Base-by-base conservation (phyloP, 2,888 invertebrate species). In the Mythimna vitellina region DNA sequence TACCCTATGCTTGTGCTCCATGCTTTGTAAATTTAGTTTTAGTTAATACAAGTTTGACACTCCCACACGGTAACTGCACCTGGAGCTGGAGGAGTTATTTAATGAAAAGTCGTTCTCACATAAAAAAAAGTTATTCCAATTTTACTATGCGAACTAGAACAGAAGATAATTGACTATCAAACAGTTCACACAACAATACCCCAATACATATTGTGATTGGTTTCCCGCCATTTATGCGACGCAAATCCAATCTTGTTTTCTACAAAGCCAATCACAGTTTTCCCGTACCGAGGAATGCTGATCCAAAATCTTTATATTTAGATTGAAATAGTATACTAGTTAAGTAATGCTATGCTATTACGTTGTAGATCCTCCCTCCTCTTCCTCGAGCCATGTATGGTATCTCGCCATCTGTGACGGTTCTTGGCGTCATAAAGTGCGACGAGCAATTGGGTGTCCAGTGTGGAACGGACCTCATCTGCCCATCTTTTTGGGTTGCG, bases 181-280 rank as follows among this genome's bases (percentile, higher is more conserved):
- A 61, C 65, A 56, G 22, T 53, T 80, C 56, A 22, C 54, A 65
- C 22, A 54, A 80, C 61, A 76, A 75, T 65, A 80, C 58, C 10
- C 51, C 22, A 49, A 57, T 38, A 73, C 51, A 49, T 20, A 25
- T 53, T 57, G 62, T 20, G 66, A 77, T 81, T 81, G 81, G 58
- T 20, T 66, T 32, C 46, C 53, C 49, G 8, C 61, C 75, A 1
- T 66, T 65, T 76, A 60, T 58, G 42, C 68, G 57, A 58, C 53
- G 35, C 62, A 76, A 67, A 77, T 67, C 81, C 67, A 81, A 81
- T 81, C 54, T 63, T 66, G 76, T 81, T 58, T 80, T 63, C 65
- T 63, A 53, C 46, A 60, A 65, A 66, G 38, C 49, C 76, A 76
- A 81, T 77, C 68, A 63, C 66, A 57, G 35, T 17, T 49, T 35